Evolutionary conservation across 1,140 invertebrate species (phyloP), one percentile per base, ranked within the genome.

Genomic region (Leptonema lineaticorne): DNA sequence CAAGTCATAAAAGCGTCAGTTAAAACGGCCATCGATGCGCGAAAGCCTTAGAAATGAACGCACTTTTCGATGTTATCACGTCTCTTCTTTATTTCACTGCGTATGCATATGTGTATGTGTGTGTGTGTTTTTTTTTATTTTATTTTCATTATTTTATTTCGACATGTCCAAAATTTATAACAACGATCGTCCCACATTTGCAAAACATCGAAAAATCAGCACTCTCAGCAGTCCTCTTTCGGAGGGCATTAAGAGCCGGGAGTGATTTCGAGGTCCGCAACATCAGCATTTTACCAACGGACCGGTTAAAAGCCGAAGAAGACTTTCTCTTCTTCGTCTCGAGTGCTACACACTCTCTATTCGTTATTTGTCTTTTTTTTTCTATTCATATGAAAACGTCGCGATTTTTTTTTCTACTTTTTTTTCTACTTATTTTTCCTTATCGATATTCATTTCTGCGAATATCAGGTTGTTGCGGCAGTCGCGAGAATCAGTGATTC

Each of bases 171-270:
- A 33, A 62, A 62, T 62, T 62, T 62, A 62, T 62, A 62, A 30
- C 57, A 30, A 16, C 24, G 59, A 28, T 45, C 24, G 41, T 59
- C 45, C 45, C 62, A 53, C 50, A 64, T 64, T 64, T 64, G 62
- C 62, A 64, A 64, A 63, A 62, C 50, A 64, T 64, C 33, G 45
- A 64, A 29, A 50, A 64, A 64, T 64, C 27, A 27, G 24, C 45
- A 1, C 5, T 16, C 18, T 64, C 62, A 64, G 62, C 62, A 46
- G 8, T 27, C 33, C 7, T 6, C 45, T n/a, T 18, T 11, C 16
- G 33, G 11, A 48, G 22, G 27, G 46, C 62, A 64, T 64, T 50
- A 53, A 14, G 11, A 68, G 20, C 27, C 20, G 26, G 48, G 59
- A 68, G 67, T 63, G 67, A 68, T 68, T 62, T 33, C 67, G 14